Conservation (phyloP, 2,797 vertebrate genomes). For the Siniperca scherzeri region DNA sequence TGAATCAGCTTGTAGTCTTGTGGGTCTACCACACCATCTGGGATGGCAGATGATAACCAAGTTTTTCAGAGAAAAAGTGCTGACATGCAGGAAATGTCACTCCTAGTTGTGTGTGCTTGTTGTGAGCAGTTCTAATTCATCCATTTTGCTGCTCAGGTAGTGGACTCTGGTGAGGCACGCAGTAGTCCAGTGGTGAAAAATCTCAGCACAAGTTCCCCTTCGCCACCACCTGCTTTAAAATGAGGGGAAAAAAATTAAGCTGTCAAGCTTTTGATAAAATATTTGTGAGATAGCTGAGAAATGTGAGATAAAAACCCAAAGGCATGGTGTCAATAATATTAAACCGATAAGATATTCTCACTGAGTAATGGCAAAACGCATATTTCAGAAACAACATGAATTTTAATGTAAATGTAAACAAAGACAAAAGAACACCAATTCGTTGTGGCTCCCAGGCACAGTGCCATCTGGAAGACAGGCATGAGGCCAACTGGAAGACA, state of each 20-base stretch:
- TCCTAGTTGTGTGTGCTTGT: slow-evolving; percentile 55
- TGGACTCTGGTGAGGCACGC: slow-evolving; percentile 47
- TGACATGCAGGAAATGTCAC: slow-evolving; percentile 70
- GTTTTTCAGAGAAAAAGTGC: slow-evolving; percentile 70
- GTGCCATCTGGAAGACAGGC: slow-evolving; percentile 84
- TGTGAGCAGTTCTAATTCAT: slow-evolving; percentile 73
- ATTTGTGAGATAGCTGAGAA: slow-evolving; percentile 51
- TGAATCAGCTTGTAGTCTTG: slow-evolving; percentile 78
- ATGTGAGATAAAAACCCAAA: slow-evolving; percentile 52
- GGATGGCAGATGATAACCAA: slow-evolving; percentile 78
- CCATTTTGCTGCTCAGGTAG: slow-evolving; percentile 62
- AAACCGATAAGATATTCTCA: slow-evolving; percentile 51
- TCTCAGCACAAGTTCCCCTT: slow-evolving; percentile 27
- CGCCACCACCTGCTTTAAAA: slow-evolving; percentile 30
- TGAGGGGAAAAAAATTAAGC: slow-evolving; percentile 14
- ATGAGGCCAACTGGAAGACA: slow-evolving; percentile 84
- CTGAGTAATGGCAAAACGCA: slow-evolving; percentile 57
- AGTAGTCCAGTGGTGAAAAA: slow-evolving; percentile 33
- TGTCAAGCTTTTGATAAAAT: slow-evolving; percentile 64
- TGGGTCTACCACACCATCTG: slow-evolving; percentile 80
- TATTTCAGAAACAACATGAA: slow-evolving; percentile 65
- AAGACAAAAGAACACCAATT: slow-evolving; percentile 69
- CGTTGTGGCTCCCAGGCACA: slow-evolving; percentile 75
- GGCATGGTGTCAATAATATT: slow-evolving; percentile 61
- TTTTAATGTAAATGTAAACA: slow-evolving; percentile 78